A percentile compares a stretch with the other conserved stretches of the same genome.
These are phyloP conservation scores for Drepanosiphum platanoidis DNA, from an alignment of 2,888 invertebrate species.

Conservation along the genomic window DNA sequence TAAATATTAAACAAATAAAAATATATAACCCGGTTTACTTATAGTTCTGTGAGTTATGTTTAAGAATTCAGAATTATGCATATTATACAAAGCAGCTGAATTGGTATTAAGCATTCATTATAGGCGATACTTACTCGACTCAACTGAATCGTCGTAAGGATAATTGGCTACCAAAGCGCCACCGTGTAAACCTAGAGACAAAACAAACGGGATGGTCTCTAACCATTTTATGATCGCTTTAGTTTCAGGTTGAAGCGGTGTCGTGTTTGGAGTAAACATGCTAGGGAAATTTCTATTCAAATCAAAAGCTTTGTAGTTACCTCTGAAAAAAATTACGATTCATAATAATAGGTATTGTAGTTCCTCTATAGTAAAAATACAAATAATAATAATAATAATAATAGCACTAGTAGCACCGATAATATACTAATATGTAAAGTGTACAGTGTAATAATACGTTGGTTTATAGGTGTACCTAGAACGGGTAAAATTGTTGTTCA, in stretches of 20 bases:
- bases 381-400: too few species aligned
- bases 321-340: too few species aligned
- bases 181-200: constrained; percentile 75
- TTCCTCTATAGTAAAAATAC: too few species aligned
- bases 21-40: too few species aligned
- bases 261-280: constrained; percentile 68
- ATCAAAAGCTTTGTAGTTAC: constrained; percentile 66
- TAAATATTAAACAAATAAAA: too few species aligned
- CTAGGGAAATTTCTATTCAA: constrained; percentile 76
- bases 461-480: constrained; percentile 26
- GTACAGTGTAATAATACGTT: neutral
- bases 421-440: too few species aligned
- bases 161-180: constrained; percentile 78
- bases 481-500: neutral
- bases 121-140: constrained; percentile 66
- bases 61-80: too few species aligned
- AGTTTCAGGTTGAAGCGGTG: constrained; percentile 70
- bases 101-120: neutral
- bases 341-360: too few species aligned
- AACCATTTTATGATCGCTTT: constrained; percentile 73
- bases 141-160: constrained; percentile 73
- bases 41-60: too few species aligned
- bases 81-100: too few species aligned
- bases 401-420: too few species aligned
- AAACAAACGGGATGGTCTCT: constrained; percentile 71